phyloP scores from a whole-genome alignment of 1,140 invertebrate species.

The Drosophila guanche region DNA sequence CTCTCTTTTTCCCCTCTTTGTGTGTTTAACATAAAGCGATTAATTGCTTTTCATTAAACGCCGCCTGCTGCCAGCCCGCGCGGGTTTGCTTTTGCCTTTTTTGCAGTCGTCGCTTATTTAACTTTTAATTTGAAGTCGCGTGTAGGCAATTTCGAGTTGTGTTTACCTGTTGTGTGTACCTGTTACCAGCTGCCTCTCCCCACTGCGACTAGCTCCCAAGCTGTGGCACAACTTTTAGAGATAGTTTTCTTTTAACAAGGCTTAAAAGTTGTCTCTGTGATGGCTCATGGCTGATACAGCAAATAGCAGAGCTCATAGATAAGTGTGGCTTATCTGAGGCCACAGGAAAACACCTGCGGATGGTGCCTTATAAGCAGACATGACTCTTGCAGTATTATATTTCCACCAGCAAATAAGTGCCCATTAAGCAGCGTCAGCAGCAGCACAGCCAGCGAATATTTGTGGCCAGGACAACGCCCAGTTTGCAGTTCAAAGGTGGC shows the following conservation, averaged over 20 bases:
- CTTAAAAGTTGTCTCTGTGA: no score
- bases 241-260: not conserved
- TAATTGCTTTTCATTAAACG: slow-evolving; percentile 80
- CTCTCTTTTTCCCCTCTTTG: slow-evolving; percentile 15
- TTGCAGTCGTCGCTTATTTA: slow-evolving; percentile 55
- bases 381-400: no score
- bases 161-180: slow-evolving; percentile 37
- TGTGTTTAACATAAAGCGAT: slow-evolving; percentile 77
- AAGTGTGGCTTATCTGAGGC: no score
- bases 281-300: no score
- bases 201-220: not conserved
- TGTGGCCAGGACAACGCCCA: slow-evolving; percentile 39
- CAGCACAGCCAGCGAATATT: slow-evolving; percentile 28
- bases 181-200: no score
- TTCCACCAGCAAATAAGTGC: slow-evolving; percentile 20
- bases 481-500: slow-evolving; percentile 64
- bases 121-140: slow-evolving; percentile 71
- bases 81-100: slow-evolving; percentile 7
- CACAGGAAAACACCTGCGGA: no score
- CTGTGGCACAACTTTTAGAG: slow-evolving; percentile 1
- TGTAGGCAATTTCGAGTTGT: slow-evolving; percentile 37
- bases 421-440: slow-evolving; percentile 25
- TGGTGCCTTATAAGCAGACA: no score
- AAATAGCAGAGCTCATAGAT: no score
- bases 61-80: slow-evolving; percentile 4